Evolutionary conservation across 2,888 invertebrate species (phyloP).

Genomic region (Cryptosula pallasiana): DNA sequence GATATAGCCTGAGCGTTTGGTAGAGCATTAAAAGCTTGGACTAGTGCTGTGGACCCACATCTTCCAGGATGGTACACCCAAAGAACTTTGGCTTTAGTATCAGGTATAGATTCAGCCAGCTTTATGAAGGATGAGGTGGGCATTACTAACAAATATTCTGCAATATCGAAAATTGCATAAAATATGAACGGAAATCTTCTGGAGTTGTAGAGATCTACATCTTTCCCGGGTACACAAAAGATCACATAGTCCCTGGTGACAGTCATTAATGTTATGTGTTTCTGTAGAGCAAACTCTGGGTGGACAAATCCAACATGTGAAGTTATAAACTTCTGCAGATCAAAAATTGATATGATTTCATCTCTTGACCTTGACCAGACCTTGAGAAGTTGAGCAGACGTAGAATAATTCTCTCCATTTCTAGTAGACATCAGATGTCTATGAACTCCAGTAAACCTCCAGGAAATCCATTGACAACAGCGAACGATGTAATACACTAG

Average conservation of each 20-base stretch:
- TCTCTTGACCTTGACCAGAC: background rate
- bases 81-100: background rate
- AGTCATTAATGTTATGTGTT: background rate
- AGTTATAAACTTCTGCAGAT: background rate
- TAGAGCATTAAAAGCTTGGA: slow-evolving; percentile 11
- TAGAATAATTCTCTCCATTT: background rate
- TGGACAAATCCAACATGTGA: slow-evolving; percentile 2
- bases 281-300: slow-evolving; percentile 20
- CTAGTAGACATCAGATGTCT: background rate
- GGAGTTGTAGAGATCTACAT: background rate
- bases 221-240: background rate
- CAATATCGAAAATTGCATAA: background rate
- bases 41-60: slow-evolving; percentile 7
- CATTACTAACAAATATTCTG: background rate
- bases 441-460: slow-evolving; percentile 5
- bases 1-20: background rate
- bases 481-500: background rate
- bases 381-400: slow-evolving; percentile 1
- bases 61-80: slow-evolving; percentile 5
- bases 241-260: background rate
- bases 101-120: background rate
- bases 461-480: background rate
- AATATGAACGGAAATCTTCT: background rate
- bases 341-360: background rate
- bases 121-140: background rate